phyloP scores from a whole-genome alignment of 2,113 vertebrate species.

The Diadophis punctatus region DNA sequence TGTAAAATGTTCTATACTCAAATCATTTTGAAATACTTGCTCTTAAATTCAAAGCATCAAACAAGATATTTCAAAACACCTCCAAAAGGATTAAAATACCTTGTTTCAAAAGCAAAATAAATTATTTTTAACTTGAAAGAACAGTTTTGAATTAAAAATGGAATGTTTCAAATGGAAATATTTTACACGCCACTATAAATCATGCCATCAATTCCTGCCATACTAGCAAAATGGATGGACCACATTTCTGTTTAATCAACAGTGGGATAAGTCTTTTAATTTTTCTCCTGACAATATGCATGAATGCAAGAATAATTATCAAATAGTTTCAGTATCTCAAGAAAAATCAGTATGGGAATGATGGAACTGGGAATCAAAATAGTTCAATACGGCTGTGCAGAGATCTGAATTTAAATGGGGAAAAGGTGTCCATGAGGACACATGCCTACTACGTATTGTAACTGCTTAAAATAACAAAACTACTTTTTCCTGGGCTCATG shows the following conservation, averaged over 20 bases:
- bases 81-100: not conserved
- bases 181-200: not conserved
- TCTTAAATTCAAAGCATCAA: not conserved
- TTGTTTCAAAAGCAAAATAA: not conserved
- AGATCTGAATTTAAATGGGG: not conserved
- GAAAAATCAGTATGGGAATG: conserved; percentile 1
- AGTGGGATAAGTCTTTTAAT: not conserved
- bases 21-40: not conserved
- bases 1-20: not conserved
- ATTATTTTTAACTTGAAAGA: not conserved
- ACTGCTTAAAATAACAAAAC: not conserved
- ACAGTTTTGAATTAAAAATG: not conserved
- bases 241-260: not conserved
- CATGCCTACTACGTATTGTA: not conserved
- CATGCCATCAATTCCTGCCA: not conserved
- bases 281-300: conserved; percentile 16
- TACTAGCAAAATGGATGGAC: not conserved
- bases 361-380: conserved; percentile 21
- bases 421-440: not conserved
- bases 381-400: not conserved
- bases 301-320: conserved; percentile 7
- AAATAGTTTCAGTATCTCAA: conserved; percentile 19
- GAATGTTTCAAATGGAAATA: not conserved
- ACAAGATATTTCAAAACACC: not conserved
- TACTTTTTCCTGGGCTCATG: not conserved